Evolutionary conservation across 2,113 vertebrate species (phyloP).

Genomic region (Thermophis baileyi): DNA sequence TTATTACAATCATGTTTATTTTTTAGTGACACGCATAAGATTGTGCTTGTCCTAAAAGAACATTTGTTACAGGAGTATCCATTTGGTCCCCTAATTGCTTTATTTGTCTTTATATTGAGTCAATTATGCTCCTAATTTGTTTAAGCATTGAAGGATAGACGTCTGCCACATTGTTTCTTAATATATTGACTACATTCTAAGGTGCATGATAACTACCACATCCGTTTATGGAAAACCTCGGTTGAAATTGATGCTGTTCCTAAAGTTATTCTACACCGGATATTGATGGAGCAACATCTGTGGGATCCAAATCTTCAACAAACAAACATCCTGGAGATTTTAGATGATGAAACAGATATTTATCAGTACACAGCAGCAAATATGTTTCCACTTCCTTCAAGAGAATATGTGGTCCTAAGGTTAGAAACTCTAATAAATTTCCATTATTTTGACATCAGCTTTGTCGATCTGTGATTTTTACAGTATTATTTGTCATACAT

Average conservation of each 20-base stretch:
- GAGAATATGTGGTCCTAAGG: constrained; percentile 75
- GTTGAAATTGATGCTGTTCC: constrained; percentile 70
- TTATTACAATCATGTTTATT: not conserved
- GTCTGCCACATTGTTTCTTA: not conserved
- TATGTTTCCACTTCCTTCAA: constrained; percentile 51
- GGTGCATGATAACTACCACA: constrained; percentile 66
- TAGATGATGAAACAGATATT: constrained; percentile 70
- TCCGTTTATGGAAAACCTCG: constrained; percentile 71
- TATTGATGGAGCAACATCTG: constrained; percentile 67
- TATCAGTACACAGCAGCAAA: constrained; percentile 66
- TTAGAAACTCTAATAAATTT: constrained; percentile 35
- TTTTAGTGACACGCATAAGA: not conserved
- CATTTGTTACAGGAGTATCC: not conserved
- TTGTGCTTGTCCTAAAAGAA: not conserved
- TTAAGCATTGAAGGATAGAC: not conserved
- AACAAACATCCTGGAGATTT: constrained; percentile 61
- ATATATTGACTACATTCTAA: constrained; percentile 31
- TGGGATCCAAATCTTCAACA: constrained; percentile 68
- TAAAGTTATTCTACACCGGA: constrained; percentile 64
- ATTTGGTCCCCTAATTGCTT: not conserved
- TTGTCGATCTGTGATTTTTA: not conserved
- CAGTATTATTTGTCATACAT: too few species aligned
- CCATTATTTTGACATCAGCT: not conserved
- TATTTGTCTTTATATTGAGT: not conserved
- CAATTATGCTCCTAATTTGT: not conserved